Percentiles rank a stretch among this genome's conserved stretches.
Conservation (phyloP, 2,888 invertebrate species). For the Quadroppia sp. region DNA sequence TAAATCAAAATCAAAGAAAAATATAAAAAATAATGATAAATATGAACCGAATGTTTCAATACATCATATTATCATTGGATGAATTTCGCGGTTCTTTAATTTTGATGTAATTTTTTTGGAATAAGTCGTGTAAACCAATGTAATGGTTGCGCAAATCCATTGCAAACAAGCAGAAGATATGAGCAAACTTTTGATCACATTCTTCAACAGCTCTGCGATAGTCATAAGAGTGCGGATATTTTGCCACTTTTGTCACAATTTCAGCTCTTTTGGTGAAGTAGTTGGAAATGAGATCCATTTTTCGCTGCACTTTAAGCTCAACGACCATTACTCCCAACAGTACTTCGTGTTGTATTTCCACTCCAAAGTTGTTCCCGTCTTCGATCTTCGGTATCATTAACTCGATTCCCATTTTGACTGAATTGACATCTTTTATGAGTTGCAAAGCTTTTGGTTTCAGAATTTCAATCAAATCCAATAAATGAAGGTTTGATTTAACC, state of each 20-base stretch:
- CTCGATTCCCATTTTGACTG: background rate
- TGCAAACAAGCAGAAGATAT: background rate
- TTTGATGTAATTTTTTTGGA: background rate
- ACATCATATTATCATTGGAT: background rate
- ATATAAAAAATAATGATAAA: background rate
- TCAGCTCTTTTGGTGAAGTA: background rate
- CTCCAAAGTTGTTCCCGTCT: conserved; percentile 9
- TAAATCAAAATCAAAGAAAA: background rate
- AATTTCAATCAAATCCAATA: background rate
- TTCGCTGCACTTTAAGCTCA: background rate
- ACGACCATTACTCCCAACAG: background rate
- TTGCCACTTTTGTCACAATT: background rate
- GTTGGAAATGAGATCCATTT: background rate
- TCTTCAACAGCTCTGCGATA: background rate
- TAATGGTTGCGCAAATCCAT: background rate
- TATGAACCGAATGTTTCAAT: background rate
- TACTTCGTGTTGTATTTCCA: background rate
- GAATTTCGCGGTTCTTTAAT: background rate
- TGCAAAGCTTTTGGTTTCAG: conserved; percentile 10
- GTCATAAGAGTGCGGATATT: background rate
- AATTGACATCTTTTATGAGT: background rate
- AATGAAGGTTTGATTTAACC: background rate
- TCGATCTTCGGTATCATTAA: conserved; percentile 4
- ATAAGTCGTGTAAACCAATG: background rate
- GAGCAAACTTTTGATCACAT: background rate